Evolutionary conservation across 2,113 vertebrate genomes (phyloP), one percentile per base, ranked within the genome.

Genomic region (Gorsachius goisagi): DNA sequence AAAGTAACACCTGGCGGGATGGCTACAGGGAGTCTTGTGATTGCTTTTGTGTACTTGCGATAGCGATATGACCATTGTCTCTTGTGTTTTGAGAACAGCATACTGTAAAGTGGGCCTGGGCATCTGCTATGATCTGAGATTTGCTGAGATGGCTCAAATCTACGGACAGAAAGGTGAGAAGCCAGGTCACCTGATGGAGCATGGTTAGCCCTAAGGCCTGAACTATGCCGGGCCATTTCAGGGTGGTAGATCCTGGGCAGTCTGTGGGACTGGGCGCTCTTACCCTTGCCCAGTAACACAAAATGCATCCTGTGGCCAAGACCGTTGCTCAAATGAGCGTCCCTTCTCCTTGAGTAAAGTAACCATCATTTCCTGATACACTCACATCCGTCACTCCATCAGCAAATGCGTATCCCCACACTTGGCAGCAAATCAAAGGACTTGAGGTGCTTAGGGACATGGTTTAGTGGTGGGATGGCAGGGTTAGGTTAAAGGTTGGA

Each of bases 101-200:
- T 99, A 98, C 98, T 99, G 99, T 97, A 99, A 98, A 97, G 98
- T 99, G 76, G 99, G 99, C 28, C 98, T 99, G 20, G 99, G 99
- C 60, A 99, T 99, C 95, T 99, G 99, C 97, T 99, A 99, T 1
- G 99, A 99, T 93, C 98, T 99, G 12, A 98, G 99, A 72, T 99
- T 99, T 92, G 98, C 99, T 58, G 99, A 99, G 94, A 98, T 99
- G 35, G 99, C 99, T 28, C 99, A 99, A 64, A 97, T 99, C 95
- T 99, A 99, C 5, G 87, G 98, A 15, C 98, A 98, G 89, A 98
- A 97, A 98, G 99, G 99, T 99, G n/a, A 98, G 98, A 98, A 97
- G 86, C 26, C 44, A 72, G 53, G 26, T 63, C 55, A 9, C 8
- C 10, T 22, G 3, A 15, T 8, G 35, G 35, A 41, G 27, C 20